Conservation (phyloP, 2,797 vertebrate species). For the Leptoclinus maculatus region DNA sequence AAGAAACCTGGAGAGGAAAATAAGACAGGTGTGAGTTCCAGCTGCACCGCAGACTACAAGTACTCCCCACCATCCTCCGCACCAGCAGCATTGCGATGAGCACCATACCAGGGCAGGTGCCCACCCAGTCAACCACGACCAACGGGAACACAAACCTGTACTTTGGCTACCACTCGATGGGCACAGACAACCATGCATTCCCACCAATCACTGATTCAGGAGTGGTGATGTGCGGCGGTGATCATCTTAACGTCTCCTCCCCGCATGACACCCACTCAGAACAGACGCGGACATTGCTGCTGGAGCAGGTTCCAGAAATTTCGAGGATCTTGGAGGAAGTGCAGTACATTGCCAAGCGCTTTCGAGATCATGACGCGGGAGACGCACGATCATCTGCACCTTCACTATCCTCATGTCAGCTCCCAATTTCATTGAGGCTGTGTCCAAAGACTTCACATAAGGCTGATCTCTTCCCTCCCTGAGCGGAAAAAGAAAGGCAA, state of each 20-base stretch:
- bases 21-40: conserved; percentile 48
- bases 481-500: conserved; percentile 5
- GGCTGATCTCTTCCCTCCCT: background rate
- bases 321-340: conserved; percentile 90
- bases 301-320: conserved; percentile 85
- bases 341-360: conserved; percentile 88
- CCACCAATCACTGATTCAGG: conserved; percentile 82
- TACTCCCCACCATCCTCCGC: conserved; percentile 73
- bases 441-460: conserved; percentile 93
- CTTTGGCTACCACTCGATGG: conserved; percentile 84
- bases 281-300: conserved; percentile 77
- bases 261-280: conserved; percentile 74
- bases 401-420: conserved; percentile 94
- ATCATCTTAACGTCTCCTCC: conserved; percentile 61
- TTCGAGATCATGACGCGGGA: conserved; percentile 89
- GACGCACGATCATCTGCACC: conserved; percentile 92
- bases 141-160: conserved; percentile 88
- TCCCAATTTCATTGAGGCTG: conserved; percentile 93
- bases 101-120: conserved; percentile 80
- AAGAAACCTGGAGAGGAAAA: conserved; percentile 89
- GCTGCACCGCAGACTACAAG: conserved; percentile 63
- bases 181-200: conserved; percentile 84
- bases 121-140: conserved; percentile 80
- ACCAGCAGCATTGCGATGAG: conserved; percentile 88
- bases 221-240: conserved; percentile 69